Evolutionary conservation across 2,888 invertebrate species (phyloP).

Genomic region (Nebria salina): DNA sequence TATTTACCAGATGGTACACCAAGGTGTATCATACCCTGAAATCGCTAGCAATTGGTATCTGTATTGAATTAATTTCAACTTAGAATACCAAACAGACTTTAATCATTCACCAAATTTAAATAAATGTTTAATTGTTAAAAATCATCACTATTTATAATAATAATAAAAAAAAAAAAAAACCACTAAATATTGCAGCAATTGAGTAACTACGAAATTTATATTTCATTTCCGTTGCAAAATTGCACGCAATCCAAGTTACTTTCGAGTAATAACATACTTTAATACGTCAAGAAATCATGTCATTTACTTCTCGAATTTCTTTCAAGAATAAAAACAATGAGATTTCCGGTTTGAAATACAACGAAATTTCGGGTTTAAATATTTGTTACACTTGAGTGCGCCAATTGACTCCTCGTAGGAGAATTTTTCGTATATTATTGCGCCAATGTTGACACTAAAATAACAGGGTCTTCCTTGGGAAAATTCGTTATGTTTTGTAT

Average conservation of each 20-base stretch:
- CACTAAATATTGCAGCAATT: neutral
- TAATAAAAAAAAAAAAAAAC: neutral
- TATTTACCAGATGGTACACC: neutral
- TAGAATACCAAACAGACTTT: neutral
- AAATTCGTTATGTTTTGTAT: neutral
- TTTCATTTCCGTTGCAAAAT: neutral
- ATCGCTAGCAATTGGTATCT: slow-evolving; percentile 17
- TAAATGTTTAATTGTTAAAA: neutral
- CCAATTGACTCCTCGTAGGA: neutral
- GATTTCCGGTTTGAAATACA: neutral
- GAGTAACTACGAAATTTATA: neutral
- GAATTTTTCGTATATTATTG: neutral
- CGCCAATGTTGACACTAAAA: neutral
- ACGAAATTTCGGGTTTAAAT: neutral
- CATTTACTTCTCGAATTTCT: too few relatives aligned
- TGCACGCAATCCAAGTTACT: neutral
- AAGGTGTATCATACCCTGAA: slow-evolving; percentile 10
- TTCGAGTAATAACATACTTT: neutral
- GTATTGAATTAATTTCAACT: neutral
- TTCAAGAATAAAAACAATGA: neutral
- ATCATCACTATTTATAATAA: neutral
- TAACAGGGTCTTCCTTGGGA: neutral
- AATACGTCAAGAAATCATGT: neutral
- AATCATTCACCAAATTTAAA: neutral
- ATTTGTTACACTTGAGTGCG: neutral